These are phyloP conservation scores for Tachyglossus aculeatus DNA, from an alignment of 2,797 vertebrate genomes.

Conservation along the genomic window DNA sequence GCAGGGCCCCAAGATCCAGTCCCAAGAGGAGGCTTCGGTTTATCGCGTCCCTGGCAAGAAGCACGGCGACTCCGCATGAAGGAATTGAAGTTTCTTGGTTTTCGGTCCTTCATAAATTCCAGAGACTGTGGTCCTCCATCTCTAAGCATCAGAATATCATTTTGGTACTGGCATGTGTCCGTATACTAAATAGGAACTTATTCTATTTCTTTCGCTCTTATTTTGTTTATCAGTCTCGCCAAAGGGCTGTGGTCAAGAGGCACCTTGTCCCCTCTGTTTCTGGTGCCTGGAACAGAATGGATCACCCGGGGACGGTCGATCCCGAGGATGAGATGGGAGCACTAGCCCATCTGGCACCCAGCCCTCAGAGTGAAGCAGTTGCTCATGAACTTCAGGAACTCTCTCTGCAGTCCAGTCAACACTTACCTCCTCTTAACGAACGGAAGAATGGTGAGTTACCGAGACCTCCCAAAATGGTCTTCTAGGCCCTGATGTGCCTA, in stretches of 20 bases:
- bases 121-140: not conserved
- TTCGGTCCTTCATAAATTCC: not conserved
- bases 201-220: not conserved
- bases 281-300: constrained; percentile 78
- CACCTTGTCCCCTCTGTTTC: not conserved
- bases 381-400: constrained; percentile 94
- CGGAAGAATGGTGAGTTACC: constrained; percentile 90
- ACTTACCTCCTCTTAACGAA: constrained; percentile 89
- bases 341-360: constrained; percentile 82
- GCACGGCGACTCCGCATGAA: not conserved
- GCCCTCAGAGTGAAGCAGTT: constrained; percentile 96
- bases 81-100: not conserved
- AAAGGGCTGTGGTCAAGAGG: constrained; percentile 12
- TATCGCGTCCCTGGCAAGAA: not conserved
- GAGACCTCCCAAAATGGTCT: accelerated
- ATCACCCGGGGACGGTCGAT: constrained; percentile 75
- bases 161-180: not conserved
- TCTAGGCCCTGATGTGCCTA: too few relatives aligned
- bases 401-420: constrained; percentile 87
- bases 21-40: too few relatives aligned
- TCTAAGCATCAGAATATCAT: not conserved
- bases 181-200: accelerated
- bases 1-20: too few relatives aligned
- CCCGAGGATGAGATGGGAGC: constrained; percentile 80
- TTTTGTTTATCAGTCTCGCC: constrained; percentile 36